Base-by-base conservation (phyloP, 2,888 invertebrate species). In the Lissonota sp. region DNA sequence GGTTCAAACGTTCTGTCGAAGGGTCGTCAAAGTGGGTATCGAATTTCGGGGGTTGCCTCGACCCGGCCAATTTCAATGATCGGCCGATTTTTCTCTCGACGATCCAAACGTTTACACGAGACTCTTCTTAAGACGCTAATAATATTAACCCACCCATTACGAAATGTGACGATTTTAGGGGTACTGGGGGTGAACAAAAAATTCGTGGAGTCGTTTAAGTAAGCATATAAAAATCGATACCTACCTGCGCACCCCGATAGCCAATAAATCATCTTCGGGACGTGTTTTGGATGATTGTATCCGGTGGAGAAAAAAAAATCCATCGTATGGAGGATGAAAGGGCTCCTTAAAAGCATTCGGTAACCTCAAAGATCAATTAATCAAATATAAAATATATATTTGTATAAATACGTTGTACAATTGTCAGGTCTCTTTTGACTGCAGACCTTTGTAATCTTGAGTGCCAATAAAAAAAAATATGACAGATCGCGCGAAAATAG, bases 331-430 rank as follows among this genome's bases (percentile, higher is more conserved):
- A 26, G 26, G 26, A 26, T 26, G 3, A 26, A 26, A 26, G 26
- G 26, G 26, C 26, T 26, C 26, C 3, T 26, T 26, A 26, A 26
- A 26, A 3, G 26, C 26, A 3, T 26, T 26, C 85, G 87, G 86
- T 84, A 87, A 88, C 86, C 84, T 85, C 83, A 87, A 86, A 84
- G 83, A 83, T 86, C 89, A 87, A 89, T 90, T 89, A 88, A 90
- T 90, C 89, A 90, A 87, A 37, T 42, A 63, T 51, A 26, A 26
- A 26, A 26, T 26, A 16, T 10, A 12, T 51, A 14, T 14, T 37
- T n/a, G 6, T 49, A 67, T 40, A 46, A 10, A 14, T 39, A 40
- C 42, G 51, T 39, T 8, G 37, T 53, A 16, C 39, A 12, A 67
- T 67, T 66, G 49, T 63, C 76, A 57, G 57, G 62, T 49, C 37